Evolutionary conservation across 2,888 invertebrate species (phyloP), one percentile per base, ranked within the genome.

Genomic region (Gastracanthus pulcherrimus): DNA sequence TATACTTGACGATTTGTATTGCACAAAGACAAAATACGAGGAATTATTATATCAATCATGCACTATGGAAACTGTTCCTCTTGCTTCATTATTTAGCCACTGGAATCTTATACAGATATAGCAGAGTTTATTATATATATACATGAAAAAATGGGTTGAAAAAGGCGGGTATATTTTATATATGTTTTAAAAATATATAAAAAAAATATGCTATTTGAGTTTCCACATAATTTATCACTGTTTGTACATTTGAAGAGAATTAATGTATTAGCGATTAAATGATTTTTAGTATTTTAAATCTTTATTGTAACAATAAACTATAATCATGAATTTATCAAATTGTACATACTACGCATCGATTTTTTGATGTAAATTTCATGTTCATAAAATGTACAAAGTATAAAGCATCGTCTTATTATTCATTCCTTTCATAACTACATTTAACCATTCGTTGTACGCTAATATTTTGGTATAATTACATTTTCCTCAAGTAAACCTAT

Each of bases 231-330:
- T 83, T 82, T 84, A 82, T 83, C 67, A 82, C 60, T 84, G 69
- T 80, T 69, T 78, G 55, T 81, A 83, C 55, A 81, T 81, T 82
- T 75, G n/a, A 62, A 82, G 60, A 58, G 29, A 78, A 76, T 78
- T 77, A 83, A 72, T 81, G 41, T 79, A 80, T 71, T 71, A 77
- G 31, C 31, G 26, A 72, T 72, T 7, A 77, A 62, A 48, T 45
- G 64, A 74, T 36, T 71, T 75, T 83, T 60, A 84, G 66, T 72
- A 83, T 84, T 84, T 86, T 80, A 85, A 87, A 87, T 83, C 79
- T 87, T 88, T 86, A 87, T 86, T 87, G 76, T 82, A 74, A 82
- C 58, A 67, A 80, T 66, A 51, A 29, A 51, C 13, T 72, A 31
- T 74, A 72, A 60, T 75, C 67, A 6, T 77, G n/a, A 82, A 58